Evolutionary conservation across 2,113 vertebrate species (phyloP), one percentile per base, ranked within the genome.

Genomic region (Xiphophorus couchianus): DNA sequence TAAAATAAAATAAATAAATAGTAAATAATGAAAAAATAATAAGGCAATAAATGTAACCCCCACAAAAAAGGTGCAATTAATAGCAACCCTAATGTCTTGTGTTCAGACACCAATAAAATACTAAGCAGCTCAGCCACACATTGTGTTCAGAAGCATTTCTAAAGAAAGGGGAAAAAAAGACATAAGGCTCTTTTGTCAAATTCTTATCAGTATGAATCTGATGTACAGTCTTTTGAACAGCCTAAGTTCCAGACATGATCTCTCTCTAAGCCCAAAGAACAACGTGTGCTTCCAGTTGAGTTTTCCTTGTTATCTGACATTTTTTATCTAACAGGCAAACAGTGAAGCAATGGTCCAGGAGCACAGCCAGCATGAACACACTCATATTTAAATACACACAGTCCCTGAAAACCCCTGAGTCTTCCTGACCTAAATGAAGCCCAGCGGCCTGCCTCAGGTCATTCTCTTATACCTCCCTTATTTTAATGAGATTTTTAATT

Each of bases 401-500:
- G 42, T 61, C 54, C 58, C 58, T 39, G 74, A 28, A 69, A 70
- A 70, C 78, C 88, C 70, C 84, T 25, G 48, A 84, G 85, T 76
- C 74, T 77, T 86, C 90, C 88, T 93, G 93, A 94, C 93, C 94
- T 90, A 93, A 94, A 94, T 95, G 93, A 91, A 93, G 92, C 90
- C 90, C 89, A 83, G 86, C 73, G 70, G 82, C 84, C 87, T 82
- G 89, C 93, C 92, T 83, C 84, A 82, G 93, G 90, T 93, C 88
- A 90, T 92, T 90, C 91, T 89, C 86, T 84, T 92, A 83, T 88
- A 88, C 91, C 87, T 88, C 82, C 80, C 85, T 91, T 91, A 93
- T 93, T 95, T 94, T 94, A 95, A 95, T 95, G 88, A 94, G 93
- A 91, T 94, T 95, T 94, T 94, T 94, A 94, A 95, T 94, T 94